Evolutionary conservation across 2,888 invertebrate genomes (phyloP).

Genomic region (Platypus cylindrus): DNA sequence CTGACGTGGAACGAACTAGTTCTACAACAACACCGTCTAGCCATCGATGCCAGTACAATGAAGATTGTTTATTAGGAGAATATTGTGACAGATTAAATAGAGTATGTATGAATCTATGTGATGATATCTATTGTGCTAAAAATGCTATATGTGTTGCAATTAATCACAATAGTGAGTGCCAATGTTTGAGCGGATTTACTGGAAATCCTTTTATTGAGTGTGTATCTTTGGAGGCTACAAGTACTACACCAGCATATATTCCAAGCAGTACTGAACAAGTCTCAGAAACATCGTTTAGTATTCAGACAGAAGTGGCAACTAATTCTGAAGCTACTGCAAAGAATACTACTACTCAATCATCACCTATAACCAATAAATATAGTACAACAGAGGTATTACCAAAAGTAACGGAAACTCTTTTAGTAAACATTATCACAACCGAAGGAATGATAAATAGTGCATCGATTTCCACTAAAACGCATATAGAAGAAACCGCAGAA

Average conservation of each 20-base stretch:
- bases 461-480: slow-evolving; percentile 2
- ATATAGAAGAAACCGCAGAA: slow-evolving; percentile 10
- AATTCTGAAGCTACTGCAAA: background rate
- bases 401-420: no score
- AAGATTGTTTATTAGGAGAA: slow-evolving; percentile 75
- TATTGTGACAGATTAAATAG: slow-evolving; percentile 74
- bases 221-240: background rate
- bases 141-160: slow-evolving; percentile 66
- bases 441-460: slow-evolving; percentile 5
- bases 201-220: slow-evolving; percentile 6
- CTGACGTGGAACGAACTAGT: no score
- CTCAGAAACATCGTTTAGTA: background rate
- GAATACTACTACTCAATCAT: background rate
- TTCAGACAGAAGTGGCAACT: background rate
- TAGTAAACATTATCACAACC: no score
- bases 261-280: background rate
- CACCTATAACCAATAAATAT: no score
- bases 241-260: background rate
- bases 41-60: slow-evolving; percentile 71
- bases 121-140: slow-evolving; percentile 65
- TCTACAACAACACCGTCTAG: slow-evolving; percentile 1
- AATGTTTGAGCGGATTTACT: slow-evolving; percentile 48
- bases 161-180: slow-evolving; percentile 64
- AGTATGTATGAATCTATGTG: slow-evolving; percentile 70
- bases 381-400: no score